A percentile compares a stretch with the other conserved stretches of the same genome.
Evolutionary conservation across 92 coral and sea anemone species (phyloP).

Genomic region (Actinernus sp.): DNA sequence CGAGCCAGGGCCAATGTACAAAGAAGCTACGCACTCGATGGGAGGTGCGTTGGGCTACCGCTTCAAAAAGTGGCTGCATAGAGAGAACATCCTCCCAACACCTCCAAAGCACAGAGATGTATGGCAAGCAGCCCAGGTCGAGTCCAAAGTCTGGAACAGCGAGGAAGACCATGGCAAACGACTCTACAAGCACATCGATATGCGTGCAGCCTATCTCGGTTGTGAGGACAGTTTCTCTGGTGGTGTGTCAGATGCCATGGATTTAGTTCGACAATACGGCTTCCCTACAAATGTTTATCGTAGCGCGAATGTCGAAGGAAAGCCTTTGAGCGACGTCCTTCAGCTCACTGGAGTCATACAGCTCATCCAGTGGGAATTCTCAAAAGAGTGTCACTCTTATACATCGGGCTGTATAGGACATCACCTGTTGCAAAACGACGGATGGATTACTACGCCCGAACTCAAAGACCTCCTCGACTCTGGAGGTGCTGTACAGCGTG

Average conservation of each 20-base stretch:
- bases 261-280: too few relatives aligned
- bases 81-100: constrained; percentile 13
- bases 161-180: neutral
- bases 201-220: too few relatives aligned
- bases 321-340: too few relatives aligned
- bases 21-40: constrained; percentile 18
- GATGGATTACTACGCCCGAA: too few relatives aligned
- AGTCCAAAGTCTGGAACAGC: too few relatives aligned
- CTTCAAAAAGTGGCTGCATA: constrained; percentile 19
- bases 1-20: too few relatives aligned
- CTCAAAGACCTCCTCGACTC: too few relatives aligned
- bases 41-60: constrained; percentile 7
- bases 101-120: constrained; percentile 13
- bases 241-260: constrained; percentile 17
- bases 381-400: neutral
- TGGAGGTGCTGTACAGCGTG: too few relatives aligned
- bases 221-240: constrained; percentile 29
- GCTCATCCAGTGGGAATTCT: constrained; percentile 36
- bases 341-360: too few relatives aligned
- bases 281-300: too few relatives aligned
- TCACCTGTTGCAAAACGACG: too few relatives aligned
- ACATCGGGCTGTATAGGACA: constrained; percentile 11
- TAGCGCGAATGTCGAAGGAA: too few relatives aligned
- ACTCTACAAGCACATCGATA: constrained; percentile 19
- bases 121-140: constrained; percentile 17